phyloP scores from a whole-genome alignment of 2,797 vertebrate genomes.

The Gallinago solitaria region DNA sequence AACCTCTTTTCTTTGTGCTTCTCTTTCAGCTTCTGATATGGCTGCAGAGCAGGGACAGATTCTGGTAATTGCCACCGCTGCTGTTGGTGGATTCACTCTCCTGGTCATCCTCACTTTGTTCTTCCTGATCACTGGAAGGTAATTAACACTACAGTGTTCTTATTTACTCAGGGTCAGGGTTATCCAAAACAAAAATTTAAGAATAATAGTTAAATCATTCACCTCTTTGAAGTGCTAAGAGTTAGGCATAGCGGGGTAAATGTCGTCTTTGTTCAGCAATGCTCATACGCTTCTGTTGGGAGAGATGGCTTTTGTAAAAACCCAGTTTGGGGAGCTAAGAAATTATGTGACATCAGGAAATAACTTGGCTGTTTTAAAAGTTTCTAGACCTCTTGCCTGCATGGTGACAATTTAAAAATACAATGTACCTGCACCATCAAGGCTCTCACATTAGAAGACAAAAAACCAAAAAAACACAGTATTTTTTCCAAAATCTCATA shows the following conservation, averaged over 20 bases:
- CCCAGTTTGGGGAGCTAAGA: background rate
- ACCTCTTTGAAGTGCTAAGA: background rate
- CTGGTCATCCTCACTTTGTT: slow-evolving; percentile 95
- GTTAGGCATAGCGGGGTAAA: background rate
- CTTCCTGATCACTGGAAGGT: slow-evolving; percentile 97
- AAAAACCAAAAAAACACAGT: background rate
- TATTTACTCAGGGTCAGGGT: background rate
- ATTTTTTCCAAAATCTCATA: background rate
- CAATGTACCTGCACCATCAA: background rate
- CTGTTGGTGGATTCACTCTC: slow-evolving; percentile 94
- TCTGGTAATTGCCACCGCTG: slow-evolving; percentile 92
- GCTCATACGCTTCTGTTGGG: background rate
- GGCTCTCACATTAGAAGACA: background rate
- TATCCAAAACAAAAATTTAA: background rate
- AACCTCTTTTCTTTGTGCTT: slow-evolving; percentile 14
- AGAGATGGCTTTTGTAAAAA: background rate
- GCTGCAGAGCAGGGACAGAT: slow-evolving; percentile 93
- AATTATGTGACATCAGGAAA: background rate
- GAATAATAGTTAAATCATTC: background rate
- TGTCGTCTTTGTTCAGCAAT: background rate
- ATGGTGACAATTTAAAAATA: background rate
- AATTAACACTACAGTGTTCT: slow-evolving; percentile 51
- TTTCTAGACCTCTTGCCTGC: background rate
- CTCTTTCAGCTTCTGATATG: slow-evolving; percentile 89
- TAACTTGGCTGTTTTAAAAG: background rate